Evolutionary conservation across 2,797 vertebrate species (phyloP), one percentile per base, ranked within the genome.

Genomic region (Chiroxiphia lanceolata): DNA sequence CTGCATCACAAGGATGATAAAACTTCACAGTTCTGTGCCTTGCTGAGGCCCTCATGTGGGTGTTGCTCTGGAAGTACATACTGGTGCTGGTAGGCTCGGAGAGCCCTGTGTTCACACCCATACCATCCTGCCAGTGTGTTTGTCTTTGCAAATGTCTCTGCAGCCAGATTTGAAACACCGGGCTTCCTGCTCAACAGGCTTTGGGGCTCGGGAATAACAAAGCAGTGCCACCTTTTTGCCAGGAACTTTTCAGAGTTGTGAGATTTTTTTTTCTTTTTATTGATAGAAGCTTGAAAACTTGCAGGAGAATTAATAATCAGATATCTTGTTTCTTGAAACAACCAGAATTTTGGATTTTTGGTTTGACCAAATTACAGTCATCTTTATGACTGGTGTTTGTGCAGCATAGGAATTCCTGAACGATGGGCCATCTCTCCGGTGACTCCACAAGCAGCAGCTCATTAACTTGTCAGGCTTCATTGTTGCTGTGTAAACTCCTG

Each of bases 401-500:
- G 67, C 33, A 38, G 22, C 51, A 31, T 3, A 77, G 64, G 61
- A 69, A 59, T 83, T 95, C 72, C 57, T 94, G 90, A 86, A 48
- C 0, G 38, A 80, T 60, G 47, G 63, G 27, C 26, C 15, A 5
- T 83, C 16, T 90, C 61, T 96, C 65, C 51, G 75, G 31, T 4
- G 19, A 56, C 67, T 91, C 33, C 27, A 8, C 16, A 15, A 68
- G 44, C 47, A 84, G 77, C 82, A 86, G 57, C 42, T 94, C 34
- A 22, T 79, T 78, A 80, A 85, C 42, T 85, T 42, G 38, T 88
- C 61, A 64, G 85, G 76, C 44, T 93, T 94, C 65, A 12, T 45
- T 95, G 76, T 85, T 95, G 86, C 75, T 80, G 31, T 76, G 36
- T 90, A 82, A 94, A 90, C 53, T 79, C 75, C 20, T 61, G 19